Evolutionary conservation across 2,888 invertebrate genomes (phyloP), one percentile per base, ranked within the genome.

Genomic region (Apodemia hepburni): DNA sequence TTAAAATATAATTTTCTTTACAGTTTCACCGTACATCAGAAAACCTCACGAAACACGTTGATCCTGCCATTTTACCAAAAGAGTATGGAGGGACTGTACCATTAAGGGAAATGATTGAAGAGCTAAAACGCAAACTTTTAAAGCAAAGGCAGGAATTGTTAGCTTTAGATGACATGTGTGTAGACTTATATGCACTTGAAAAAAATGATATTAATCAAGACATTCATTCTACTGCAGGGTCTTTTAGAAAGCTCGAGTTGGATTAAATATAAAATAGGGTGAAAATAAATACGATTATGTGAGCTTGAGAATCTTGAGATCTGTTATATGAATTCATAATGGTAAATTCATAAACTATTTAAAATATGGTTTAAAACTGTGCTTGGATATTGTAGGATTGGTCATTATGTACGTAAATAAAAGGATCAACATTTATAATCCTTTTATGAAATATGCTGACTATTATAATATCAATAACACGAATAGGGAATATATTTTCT

Each of bases 81-180:
- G 97, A 98, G 83, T 97, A 97, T 76, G 97, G 97, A 9, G 97
- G 97, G n/a, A 94, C 94, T 22, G 93, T 96, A 22, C 96, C 97
- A 18, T 84, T 97, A 61, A 92, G 92, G 35, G 96, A 97, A 61
- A 97, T 98, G 96, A 95, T 97, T 66, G 94, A 95, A 81, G 93
- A 93, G 74, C 92, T 96, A 68, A 96, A 96, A 77, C 84, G 89
- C 47, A 93, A 93, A 62, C 82, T 96, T 58, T 81, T 93, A 65
- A 93, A 93, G 67, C 93, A 93, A 64, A 93, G 95, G 70, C 93
- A 94, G 33, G 92, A 93, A 15, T 85, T 96, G 59, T 81, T 96
- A 61, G 94, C 95, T 9, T 84, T 96, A 66, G 96, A 96, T 73
- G 94, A 95, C 22, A 95, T 96, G 96, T 92, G 92, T 66, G 93